A percentile compares a stretch with the other conserved stretches of the same genome.
Conservation (phyloP, 1,140 invertebrate species). For the Elymnias hypermnestra region DNA sequence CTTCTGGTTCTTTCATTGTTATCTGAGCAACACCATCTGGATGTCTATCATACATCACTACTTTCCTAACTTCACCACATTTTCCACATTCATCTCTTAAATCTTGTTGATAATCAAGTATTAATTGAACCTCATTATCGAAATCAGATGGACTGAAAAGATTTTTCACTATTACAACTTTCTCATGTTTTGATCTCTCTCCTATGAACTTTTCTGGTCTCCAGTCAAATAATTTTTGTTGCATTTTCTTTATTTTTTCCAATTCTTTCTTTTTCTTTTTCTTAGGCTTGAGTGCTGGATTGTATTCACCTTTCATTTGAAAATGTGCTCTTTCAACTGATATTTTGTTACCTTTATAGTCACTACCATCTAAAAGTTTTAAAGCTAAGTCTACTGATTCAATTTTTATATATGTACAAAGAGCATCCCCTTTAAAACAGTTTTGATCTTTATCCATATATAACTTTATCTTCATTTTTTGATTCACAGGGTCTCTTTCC, state of each 20-base stretch:
- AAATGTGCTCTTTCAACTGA: constrained; percentile 96
- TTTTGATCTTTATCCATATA: constrained; percentile 91
- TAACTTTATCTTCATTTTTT: constrained; percentile 95
- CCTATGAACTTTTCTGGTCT: constrained; percentile 92
- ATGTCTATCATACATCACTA: constrained; percentile 95
- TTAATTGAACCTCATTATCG: constrained; percentile 90
- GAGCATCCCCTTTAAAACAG: constrained; percentile 95
- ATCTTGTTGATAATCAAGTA: constrained; percentile 95
- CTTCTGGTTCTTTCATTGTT: constrained; percentile 92
- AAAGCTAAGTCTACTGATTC: constrained; percentile 97
- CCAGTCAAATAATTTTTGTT: constrained; percentile 98
- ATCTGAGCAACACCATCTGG: constrained; percentile 96
- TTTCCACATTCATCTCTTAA: constrained; percentile 92
- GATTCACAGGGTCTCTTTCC: constrained; percentile 88
- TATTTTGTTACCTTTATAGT: constrained; percentile 86
- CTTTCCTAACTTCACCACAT: constrained; percentile 94
- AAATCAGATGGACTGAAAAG: constrained; percentile 94
- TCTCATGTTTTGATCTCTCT: constrained; percentile 91
- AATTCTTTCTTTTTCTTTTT: constrained; percentile 93
- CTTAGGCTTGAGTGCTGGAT: constrained; percentile 95
- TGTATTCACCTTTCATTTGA: constrained; percentile 95
- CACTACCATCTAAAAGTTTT: constrained; percentile 93
- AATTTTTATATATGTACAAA: constrained; percentile 97
- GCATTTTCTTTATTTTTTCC: constrained; percentile 93
- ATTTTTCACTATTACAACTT: constrained; percentile 95